These are phyloP conservation scores for Conops quadrifasciatus DNA, from an alignment of 2,888 invertebrate species.

Conservation along the genomic window DNA sequence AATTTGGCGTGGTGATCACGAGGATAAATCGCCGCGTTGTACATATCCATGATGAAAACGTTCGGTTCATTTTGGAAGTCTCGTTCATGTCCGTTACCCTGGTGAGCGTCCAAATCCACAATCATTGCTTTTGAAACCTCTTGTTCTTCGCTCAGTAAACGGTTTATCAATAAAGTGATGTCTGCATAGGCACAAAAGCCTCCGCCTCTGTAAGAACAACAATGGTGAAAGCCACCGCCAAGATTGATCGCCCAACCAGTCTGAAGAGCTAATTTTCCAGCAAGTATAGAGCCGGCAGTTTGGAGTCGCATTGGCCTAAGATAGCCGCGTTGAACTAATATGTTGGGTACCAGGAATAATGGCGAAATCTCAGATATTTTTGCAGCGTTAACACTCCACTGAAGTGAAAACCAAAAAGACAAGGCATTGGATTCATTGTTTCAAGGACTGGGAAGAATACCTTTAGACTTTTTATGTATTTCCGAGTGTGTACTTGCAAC, in stretches of 20 bases:
- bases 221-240: slow-evolving; percentile 91
- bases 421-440: background rate
- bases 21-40: slow-evolving; percentile 84
- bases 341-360: slow-evolving; percentile 79
- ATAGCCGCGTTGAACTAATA: slow-evolving; percentile 77
- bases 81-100: slow-evolving; percentile 88
- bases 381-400: slow-evolving; percentile 85
- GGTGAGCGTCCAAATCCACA: slow-evolving; percentile 91
- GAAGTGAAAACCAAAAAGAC: slow-evolving; percentile 54
- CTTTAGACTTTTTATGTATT: slow-evolving; percentile 79
- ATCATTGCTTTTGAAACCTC: slow-evolving; percentile 79
- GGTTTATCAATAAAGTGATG: slow-evolving; percentile 79
- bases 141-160: slow-evolving; percentile 69
- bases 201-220: slow-evolving; percentile 77
- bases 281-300: slow-evolving; percentile 82
- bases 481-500: slow-evolving; percentile 77
- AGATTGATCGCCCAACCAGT: slow-evolving; percentile 90
- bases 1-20: slow-evolving; percentile 77
- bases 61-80: slow-evolving; percentile 77
- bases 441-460: slow-evolving; percentile 58
- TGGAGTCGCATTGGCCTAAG: slow-evolving; percentile 82
- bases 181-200: slow-evolving; percentile 94
- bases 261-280: slow-evolving; percentile 82
- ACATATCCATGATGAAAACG: slow-evolving; percentile 90
- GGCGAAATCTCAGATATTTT: slow-evolving; percentile 81